A percentile compares a stretch with the other conserved stretches of the same genome.
Evolutionary conservation across 1,140 invertebrate genomes (phyloP).

Genomic region (Pogonomyrmex barbatus): DNA sequence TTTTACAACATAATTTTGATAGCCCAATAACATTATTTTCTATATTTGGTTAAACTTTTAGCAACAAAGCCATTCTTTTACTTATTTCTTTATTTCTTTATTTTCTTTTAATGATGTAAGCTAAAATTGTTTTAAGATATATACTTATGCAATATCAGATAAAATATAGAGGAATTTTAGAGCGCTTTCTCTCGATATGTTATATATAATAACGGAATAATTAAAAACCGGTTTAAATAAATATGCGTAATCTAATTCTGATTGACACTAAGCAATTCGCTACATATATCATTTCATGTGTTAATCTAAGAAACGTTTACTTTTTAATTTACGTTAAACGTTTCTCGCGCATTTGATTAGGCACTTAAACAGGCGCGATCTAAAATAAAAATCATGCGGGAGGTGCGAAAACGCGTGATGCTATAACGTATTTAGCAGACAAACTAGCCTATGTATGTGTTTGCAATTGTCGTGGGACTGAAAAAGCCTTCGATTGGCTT

Average conservation of each 20-base stretch:
- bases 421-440: conserved; percentile 42
- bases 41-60: too few relatives aligned
- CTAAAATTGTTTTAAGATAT: background rate
- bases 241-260: background rate
- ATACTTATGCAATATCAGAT: background rate
- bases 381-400: background rate
- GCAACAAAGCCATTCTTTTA: too few relatives aligned
- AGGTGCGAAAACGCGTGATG: conserved; percentile 1
- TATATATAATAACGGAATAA: background rate
- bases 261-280: background rate
- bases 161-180: background rate
- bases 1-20: too few relatives aligned
- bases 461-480: conserved; percentile 1
- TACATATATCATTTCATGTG: background rate
- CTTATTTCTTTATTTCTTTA: background rate
- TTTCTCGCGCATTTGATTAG: background rate
- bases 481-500: conserved; percentile 23
- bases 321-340: background rate
- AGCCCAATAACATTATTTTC: too few relatives aligned
- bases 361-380: background rate
- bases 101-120: background rate
- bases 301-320: conserved; percentile 9
- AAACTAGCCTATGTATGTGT: background rate
- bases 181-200: background rate
- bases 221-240: background rate